A percentile compares a stretch with the other conserved stretches of the same genome.
Conservation (phyloP, 2,888 invertebrate species). For the Trachelus iudaicus region DNA sequence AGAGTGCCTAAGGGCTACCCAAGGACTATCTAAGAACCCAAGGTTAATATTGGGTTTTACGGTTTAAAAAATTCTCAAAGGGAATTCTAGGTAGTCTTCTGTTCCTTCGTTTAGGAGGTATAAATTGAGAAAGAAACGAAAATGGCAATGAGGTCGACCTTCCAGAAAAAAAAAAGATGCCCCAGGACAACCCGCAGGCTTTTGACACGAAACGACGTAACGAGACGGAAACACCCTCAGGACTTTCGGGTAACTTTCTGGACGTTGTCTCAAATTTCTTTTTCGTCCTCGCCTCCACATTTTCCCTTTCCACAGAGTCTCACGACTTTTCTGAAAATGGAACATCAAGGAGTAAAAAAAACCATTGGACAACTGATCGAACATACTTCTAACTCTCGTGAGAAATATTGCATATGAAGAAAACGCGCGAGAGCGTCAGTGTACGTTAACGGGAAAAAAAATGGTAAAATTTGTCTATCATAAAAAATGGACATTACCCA, state of each 20-base stretch:
- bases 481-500: background rate
- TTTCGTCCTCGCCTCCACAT: background rate
- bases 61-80: background rate
- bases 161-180: background rate
- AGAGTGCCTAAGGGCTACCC: background rate
- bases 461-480: too few relatives aligned
- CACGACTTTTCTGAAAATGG: background rate
- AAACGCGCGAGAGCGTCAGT: background rate
- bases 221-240: background rate
- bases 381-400: background rate
- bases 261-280: background rate
- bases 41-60: background rate
- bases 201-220: background rate
- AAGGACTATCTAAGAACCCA: background rate
- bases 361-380: background rate
- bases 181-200: background rate
- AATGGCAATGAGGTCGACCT: background rate
- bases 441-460: background rate
- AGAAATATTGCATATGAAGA: background rate
- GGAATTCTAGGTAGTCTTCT: background rate
- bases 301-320: background rate
- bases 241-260: background rate
- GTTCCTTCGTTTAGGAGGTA: background rate
- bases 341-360: background rate
- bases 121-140: background rate